Conservation (phyloP, 2,797 vertebrate genomes). For the Percopsis omiscomaycus region DNA sequence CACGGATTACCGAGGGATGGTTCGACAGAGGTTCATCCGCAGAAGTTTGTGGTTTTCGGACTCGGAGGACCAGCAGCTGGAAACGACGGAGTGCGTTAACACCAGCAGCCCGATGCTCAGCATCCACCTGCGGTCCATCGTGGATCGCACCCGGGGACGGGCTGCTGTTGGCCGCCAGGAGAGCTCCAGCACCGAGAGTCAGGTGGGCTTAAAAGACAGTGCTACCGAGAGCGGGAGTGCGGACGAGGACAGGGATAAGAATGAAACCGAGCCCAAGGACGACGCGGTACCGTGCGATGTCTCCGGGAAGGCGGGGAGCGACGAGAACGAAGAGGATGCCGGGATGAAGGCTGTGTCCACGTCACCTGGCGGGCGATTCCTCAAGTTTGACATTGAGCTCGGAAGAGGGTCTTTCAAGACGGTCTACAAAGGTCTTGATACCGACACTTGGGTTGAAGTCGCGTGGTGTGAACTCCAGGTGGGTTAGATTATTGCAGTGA, state of each 20-base stretch:
- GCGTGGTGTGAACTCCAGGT: constrained; percentile 99
- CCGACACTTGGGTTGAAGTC: constrained; percentile 97
- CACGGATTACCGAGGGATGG: constrained; percentile 75
- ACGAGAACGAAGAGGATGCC: constrained; percentile 93
- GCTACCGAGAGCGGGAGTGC: constrained; percentile 57
- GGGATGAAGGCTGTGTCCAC: constrained; percentile 96
- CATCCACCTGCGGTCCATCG: constrained; percentile 81
- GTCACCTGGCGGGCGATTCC: constrained; percentile 91
- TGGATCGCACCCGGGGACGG: constrained; percentile 71
- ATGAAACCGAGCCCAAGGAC: constrained; percentile 60
- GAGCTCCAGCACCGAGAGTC: constrained; percentile 63
- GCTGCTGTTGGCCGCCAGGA: constrained; percentile 47
- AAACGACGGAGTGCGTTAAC: constrained; percentile 77
- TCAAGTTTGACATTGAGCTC: constrained; percentile 98
- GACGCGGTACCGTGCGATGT: constrained; percentile 67
- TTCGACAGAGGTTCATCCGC: constrained; percentile 90
- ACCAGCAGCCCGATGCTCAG: constrained; percentile 75
- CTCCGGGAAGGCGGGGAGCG: constrained; percentile 75
- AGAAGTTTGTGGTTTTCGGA: constrained; percentile 90
- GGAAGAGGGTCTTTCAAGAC: constrained; percentile 98
- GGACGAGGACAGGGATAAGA: constrained; percentile 56
- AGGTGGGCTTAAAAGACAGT: constrained; percentile 50
- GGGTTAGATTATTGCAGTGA: constrained; percentile 43
- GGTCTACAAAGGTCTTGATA: constrained; percentile 97
- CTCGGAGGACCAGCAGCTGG: constrained; percentile 84